Conservation (phyloP, 23 tunicate genomes). For the Botrylloides violaceus region DNA sequence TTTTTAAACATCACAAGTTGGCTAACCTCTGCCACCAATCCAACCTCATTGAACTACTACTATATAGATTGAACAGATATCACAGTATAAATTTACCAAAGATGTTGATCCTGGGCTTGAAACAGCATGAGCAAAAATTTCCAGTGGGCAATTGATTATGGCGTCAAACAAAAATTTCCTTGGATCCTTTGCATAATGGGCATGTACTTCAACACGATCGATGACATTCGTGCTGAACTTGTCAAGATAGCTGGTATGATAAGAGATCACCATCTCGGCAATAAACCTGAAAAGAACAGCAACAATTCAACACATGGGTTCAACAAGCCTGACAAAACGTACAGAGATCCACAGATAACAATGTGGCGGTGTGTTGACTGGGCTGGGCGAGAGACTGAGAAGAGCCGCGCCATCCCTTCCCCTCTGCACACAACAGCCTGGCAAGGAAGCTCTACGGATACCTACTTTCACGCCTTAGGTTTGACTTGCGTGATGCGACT, state of each 20-base stretch:
- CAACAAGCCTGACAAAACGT: neutral
- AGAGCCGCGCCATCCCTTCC: no score
- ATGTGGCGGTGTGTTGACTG: no score
- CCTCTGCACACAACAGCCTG: no score
- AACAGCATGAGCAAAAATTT: slow-evolving; percentile 25
- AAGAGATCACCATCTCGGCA: slow-evolving; percentile 63
- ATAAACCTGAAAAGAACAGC: slow-evolving; percentile 39
- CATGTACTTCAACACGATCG: slow-evolving; percentile 30
- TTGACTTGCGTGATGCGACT: neutral
- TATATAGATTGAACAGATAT: no score
- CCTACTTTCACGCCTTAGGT: no score
- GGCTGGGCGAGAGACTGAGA: no score
- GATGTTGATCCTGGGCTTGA: neutral
- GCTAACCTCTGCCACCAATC: no score
- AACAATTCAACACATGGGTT: neutral
- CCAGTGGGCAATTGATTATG: slow-evolving; percentile 52
- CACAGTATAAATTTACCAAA: slow-evolving; percentile 1
- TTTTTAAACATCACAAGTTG: no score
- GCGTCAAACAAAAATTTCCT: slow-evolving; percentile 55
- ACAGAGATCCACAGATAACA: no score
- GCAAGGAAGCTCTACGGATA: no score
- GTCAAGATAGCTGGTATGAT: slow-evolving; percentile 66
- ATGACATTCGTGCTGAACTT: slow-evolving; percentile 44
- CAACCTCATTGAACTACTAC: no score
- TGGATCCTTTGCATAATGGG: slow-evolving; percentile 35